These are phyloP conservation scores for Emmelina monodactyla DNA, from an alignment of 2,888 invertebrate genomes.

Conservation along the genomic window DNA sequence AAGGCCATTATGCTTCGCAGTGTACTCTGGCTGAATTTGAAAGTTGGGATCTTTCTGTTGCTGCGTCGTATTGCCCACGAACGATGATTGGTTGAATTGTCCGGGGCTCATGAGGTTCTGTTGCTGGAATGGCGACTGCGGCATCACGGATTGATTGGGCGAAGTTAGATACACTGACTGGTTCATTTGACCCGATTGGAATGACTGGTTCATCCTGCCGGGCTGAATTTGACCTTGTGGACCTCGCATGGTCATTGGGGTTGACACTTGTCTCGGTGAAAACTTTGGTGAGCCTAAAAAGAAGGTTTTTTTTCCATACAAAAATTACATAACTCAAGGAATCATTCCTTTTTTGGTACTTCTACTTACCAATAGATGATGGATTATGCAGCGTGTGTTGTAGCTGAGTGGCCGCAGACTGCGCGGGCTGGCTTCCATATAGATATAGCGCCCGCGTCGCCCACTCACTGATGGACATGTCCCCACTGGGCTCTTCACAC, in stretches of 20 bases:
- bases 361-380: conserved; percentile 30
- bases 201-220: conserved; percentile 41
- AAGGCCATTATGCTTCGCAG: conserved; percentile 90
- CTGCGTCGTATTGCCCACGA: conserved; percentile 39
- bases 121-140: conserved; percentile 41
- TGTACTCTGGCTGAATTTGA: conserved; percentile 53
- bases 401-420: conserved; percentile 29
- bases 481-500: conserved; percentile 67
- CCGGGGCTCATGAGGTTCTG: conserved; percentile 38
- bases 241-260: conserved; percentile 49
- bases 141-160: conserved; percentile 34
- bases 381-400: conserved; percentile 37
- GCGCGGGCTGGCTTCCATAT: conserved; percentile 79
- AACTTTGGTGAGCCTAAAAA: conserved; percentile 51
- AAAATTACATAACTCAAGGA: neutral
- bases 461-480: conserved; percentile 78
- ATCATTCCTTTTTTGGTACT: neutral
- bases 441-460: conserved; percentile 92
- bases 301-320: neutral
- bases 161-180: conserved; percentile 35
- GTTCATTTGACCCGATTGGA: conserved; percentile 35
- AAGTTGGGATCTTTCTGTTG: conserved; percentile 42
- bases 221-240: conserved; percentile 38
- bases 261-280: conserved; percentile 56
- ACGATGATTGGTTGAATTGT: conserved; percentile 45